Evolutionary conservation across 2,888 invertebrate genomes (phyloP).

Genomic region (Cephus rjabovi): DNA sequence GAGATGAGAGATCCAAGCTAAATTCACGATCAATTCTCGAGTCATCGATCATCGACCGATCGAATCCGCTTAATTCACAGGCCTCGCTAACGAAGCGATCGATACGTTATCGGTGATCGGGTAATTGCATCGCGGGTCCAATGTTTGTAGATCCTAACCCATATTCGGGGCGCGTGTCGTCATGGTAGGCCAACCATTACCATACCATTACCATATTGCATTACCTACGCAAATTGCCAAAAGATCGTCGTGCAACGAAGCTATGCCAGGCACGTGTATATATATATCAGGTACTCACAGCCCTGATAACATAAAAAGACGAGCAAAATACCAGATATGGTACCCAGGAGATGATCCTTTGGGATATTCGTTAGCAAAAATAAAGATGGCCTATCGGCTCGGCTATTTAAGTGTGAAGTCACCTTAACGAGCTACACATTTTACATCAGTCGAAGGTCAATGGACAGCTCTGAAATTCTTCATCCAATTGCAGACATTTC

Average conservation of each 20-base stretch:
- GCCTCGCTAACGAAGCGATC: constrained; percentile 44
- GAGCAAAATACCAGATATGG: not conserved
- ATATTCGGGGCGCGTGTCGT: constrained; percentile 22
- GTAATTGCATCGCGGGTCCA: constrained; percentile 13
- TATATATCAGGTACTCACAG: not conserved
- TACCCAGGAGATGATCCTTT: not conserved
- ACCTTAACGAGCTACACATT: not conserved
- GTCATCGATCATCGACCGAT: constrained; percentile 2
- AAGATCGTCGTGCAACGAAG: constrained; percentile 19
- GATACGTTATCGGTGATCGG: constrained; percentile 7
- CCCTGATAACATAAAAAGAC: not conserved
- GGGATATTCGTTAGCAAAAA: not conserved
- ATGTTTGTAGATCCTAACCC: constrained; percentile 24
- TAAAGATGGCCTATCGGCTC: not conserved
- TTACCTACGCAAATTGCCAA: constrained; percentile 29
- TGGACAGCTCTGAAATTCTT: not conserved
- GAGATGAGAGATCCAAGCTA: not conserved
- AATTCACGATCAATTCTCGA: not conserved
- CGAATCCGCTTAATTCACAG: constrained; percentile 6
- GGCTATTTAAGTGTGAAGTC: not conserved
- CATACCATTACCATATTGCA: constrained; percentile 31
- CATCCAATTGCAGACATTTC: constrained; percentile 23
- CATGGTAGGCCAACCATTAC: constrained; percentile 28
- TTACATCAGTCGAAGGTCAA: constrained; percentile 1
- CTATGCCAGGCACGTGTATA: not conserved